Percentiles rank a stretch among this genome's conserved stretches.
Evolutionary conservation across 2,797 vertebrate genomes (phyloP).

Genomic region (Manis pentadactyla): DNA sequence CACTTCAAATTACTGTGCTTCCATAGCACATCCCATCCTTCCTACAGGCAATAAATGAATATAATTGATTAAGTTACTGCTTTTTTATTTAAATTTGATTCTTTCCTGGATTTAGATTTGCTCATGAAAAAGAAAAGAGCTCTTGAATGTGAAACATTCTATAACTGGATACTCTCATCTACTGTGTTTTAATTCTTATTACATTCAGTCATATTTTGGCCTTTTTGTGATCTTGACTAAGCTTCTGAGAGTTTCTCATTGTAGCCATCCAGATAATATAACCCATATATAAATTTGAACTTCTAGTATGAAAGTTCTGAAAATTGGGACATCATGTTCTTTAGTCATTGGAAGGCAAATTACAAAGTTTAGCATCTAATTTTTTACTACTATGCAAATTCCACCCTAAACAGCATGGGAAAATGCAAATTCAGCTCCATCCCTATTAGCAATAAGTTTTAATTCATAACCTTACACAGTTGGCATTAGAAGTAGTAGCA

Average conservation of each 20-base stretch:
- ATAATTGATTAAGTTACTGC: neutral
- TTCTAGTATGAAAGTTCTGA: constrained; percentile 49
- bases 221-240: constrained; percentile 27
- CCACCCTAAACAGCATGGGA: neutral
- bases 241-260: constrained; percentile 1
- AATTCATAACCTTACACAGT: constrained; percentile 65
- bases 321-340: constrained; percentile 41
- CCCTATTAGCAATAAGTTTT: constrained; percentile 63
- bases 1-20: neutral
- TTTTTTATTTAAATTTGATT: constrained; percentile 46
- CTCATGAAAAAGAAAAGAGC: neutral
- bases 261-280: constrained; percentile 1
- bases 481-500: constrained; percentile 60
- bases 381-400: constrained; percentile 59
- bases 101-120: constrained; percentile 21
- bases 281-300: constrained; percentile 27
- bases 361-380: constrained; percentile 50
- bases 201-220: constrained; percentile 36
- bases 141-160: neutral
- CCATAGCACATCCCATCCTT: neutral
- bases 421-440: constrained; percentile 52
- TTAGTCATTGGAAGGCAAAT: constrained; percentile 61
- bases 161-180: neutral
- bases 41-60: neutral
- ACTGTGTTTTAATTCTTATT: constrained; percentile 40